Conservation (phyloP, 2,113 vertebrate species). For the Pelodiscus sinensis region DNA sequence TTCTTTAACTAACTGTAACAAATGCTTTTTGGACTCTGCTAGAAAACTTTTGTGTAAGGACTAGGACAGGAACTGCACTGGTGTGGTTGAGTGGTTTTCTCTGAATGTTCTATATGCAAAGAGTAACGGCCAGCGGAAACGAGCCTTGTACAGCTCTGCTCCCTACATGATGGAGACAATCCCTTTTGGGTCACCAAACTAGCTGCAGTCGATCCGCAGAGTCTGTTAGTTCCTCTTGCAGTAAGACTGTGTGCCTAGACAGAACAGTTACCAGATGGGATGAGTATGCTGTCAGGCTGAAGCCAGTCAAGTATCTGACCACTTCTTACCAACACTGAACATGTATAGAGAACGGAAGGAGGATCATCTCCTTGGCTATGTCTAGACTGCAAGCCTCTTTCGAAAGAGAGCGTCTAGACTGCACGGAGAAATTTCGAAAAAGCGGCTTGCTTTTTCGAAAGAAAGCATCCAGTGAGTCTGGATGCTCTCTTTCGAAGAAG, state of each 20-base stretch:
- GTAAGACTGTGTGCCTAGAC: fast-evolving
- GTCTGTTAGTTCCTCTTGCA: background rate
- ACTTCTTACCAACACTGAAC: fast-evolving
- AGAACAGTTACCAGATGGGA: background rate
- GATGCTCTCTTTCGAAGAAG: no score
- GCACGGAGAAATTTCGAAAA: no score
- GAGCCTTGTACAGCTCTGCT: background rate
- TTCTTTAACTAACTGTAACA: background rate
- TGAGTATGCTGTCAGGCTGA: background rate
- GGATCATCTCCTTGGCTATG: fast-evolving
- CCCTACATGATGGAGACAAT: fast-evolving
- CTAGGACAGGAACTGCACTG: no score
- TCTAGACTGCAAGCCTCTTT: no score
- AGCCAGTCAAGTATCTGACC: background rate
- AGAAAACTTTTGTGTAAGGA: no score
- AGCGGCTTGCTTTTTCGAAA: no score
- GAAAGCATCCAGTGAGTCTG: no score
- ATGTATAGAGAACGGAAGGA: background rate
- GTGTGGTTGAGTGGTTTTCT: no score
- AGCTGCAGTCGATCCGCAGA: background rate
- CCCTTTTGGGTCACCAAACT: background rate
- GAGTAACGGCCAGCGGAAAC: no score
- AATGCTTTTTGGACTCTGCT: no score
- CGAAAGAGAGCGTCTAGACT: no score
- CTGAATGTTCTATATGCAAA: no score